These are phyloP conservation scores for Lagopus leucura DNA, from an alignment of 2,113 vertebrate species.

Conservation along the genomic window DNA sequence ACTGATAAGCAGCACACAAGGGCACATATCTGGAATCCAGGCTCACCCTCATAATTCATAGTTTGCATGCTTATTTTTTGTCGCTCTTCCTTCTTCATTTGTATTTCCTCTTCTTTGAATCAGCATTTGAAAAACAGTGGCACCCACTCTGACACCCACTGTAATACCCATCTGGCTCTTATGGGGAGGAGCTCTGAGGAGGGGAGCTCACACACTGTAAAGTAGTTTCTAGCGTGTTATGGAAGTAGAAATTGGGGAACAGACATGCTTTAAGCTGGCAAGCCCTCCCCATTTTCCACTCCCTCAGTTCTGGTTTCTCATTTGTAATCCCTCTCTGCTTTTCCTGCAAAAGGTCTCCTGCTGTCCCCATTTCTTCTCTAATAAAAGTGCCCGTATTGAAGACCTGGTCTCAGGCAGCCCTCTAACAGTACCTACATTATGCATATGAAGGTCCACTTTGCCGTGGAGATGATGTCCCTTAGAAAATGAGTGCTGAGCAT, in stretches of 20 bases:
- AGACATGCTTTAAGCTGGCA: background rate
- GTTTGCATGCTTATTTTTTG: background rate
- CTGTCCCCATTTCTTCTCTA: background rate
- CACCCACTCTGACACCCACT: rapidly evolving
- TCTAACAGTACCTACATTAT: background rate
- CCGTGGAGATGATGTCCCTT: background rate
- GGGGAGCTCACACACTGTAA: background rate
- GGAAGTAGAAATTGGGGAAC: background rate
- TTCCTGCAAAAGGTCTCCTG: background rate
- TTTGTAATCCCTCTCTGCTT: background rate
- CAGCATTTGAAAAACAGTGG: background rate
- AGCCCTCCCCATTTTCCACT: background rate
- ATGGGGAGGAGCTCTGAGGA: background rate
- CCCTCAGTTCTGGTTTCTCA: background rate
- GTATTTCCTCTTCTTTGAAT: background rate
- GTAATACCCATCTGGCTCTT: background rate
- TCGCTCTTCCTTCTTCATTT: background rate
- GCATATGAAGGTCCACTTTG: rapidly evolving
- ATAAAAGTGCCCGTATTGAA: rapidly evolving
- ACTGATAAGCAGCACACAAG: background rate
- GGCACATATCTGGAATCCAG: background rate
- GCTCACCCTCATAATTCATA: background rate
- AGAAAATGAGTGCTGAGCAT: rapidly evolving
- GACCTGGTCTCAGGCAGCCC: background rate
- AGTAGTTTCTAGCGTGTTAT: background rate